These are phyloP conservation scores for Pavo muticus DNA, from an alignment of 2,113 vertebrate species.

Conservation along the genomic window DNA sequence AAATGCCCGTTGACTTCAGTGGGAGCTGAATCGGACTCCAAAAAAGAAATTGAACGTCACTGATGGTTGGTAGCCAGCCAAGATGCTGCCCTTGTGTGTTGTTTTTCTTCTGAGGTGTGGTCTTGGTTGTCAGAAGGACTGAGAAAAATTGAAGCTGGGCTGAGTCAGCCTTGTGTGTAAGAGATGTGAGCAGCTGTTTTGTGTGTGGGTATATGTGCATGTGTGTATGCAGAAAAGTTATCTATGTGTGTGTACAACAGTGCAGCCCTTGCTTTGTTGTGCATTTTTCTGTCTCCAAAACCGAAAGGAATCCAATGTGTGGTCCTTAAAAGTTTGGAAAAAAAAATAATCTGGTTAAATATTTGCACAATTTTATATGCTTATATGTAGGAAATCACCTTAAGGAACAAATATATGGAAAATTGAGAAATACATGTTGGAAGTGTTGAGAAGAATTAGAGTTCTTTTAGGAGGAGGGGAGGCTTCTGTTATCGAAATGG, in stretches of 20 bases:
- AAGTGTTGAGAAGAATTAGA: not conserved
- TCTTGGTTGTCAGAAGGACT: not conserved
- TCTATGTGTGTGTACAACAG: fast-evolving
- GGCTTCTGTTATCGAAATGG: not conserved
- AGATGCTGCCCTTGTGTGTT: not conserved
- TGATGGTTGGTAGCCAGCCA: slow-evolving; percentile 26
- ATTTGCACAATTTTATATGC: not conserved
- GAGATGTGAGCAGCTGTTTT: not conserved
- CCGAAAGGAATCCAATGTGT: not conserved
- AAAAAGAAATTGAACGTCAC: slow-evolving; percentile 52
- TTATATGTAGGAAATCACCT: not conserved
- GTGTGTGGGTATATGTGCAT: fast-evolving
- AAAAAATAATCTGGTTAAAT: not conserved
- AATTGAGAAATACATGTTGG: fast-evolving
- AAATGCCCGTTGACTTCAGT: slow-evolving; percentile 31
- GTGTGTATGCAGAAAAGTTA: not conserved
- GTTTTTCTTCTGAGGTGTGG: not conserved
- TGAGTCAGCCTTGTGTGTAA: not conserved
- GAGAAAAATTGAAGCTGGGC: not conserved
- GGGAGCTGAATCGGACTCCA: slow-evolving; percentile 32
- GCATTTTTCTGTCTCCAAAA: not conserved
- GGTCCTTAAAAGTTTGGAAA: not conserved
- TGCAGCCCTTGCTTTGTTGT: fast-evolving
- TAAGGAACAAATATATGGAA: not conserved
- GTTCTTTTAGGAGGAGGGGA: not conserved